Evolutionary conservation across 2,113 vertebrate genomes (phyloP).

Genomic region (Danionella cerebrum): DNA sequence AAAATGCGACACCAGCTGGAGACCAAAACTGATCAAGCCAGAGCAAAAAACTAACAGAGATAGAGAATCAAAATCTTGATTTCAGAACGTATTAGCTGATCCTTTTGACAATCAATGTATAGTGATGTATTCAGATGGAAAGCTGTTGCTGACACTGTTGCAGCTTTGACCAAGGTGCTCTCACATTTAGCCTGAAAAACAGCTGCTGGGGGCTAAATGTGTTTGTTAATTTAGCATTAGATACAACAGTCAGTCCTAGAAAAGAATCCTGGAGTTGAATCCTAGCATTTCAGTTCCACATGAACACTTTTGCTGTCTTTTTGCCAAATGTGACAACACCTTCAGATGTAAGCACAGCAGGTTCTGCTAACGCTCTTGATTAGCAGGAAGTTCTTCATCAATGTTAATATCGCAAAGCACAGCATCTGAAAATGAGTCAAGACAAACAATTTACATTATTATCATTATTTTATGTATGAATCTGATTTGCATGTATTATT

Average conservation of each 20-base stretch:
- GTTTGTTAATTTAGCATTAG: no score
- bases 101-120: neutral
- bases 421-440: conserved; percentile 37
- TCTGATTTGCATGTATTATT: no score
- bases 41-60: neutral
- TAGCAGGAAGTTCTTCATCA: neutral
- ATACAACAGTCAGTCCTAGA: no score
- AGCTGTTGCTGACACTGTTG: neutral
- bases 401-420: conserved; percentile 36
- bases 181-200: no score
- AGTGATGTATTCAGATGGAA: neutral
- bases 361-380: neutral
- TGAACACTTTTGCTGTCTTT: no score
- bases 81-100: neutral
- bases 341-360: conserved; percentile 5
- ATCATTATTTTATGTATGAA: no score
- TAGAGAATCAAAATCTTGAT: neutral
- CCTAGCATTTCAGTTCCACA: no score
- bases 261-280: no score
- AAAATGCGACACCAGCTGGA: no score
- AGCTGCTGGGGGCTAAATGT: no score
- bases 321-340: neutral
- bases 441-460: no score
- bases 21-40: neutral
- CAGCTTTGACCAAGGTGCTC: no score